Base-by-base conservation (phyloP, 2,888 invertebrate genomes). In the Tridacna gigas region DNA sequence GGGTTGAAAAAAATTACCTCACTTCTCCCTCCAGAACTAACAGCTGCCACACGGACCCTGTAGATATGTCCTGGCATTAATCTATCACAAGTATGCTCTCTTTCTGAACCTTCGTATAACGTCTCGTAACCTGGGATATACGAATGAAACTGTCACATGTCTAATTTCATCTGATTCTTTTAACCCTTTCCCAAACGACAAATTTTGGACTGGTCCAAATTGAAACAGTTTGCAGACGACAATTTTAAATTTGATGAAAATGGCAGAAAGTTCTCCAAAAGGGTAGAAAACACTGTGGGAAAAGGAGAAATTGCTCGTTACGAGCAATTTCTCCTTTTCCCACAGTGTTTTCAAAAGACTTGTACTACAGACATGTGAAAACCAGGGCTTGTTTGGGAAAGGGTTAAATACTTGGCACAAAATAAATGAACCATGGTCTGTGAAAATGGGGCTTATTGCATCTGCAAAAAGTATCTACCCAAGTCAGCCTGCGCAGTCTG, bases 31-130 rank as follows among this genome's bases (percentile, higher is more conserved):
- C 97, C 97, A 37, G 95, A 95, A 93, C 97, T 97, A 89, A 96
- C 96, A 94, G 97, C 97, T 89, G 96, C 96, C 85, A 97, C 97
- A 90, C 97, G 96, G 89, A 97, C 96, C 90, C 90, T 96, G 95
- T 98, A 98, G 75, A 96, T 96, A 67, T 97, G 97, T 86, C 98
- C 98, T 76, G 98, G 98, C 90, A 96, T 96, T 89, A 98, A 96
- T 73, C 97, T 96, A 95, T 97, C 97, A 95, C 97, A 97, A 93
- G 96, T 96, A 89, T 97, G 97, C 95, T 98, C 98, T 83, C 96
- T 96, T 84, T 97, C 97, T 79, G 96, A 94, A 15, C 98, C 98
- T 80, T 96, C 96, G 95, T 98, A 98, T 74, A 97, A 96, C 76
- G 96, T 96, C 93, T 96, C 96, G 94, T 97, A 98, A 80, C 97